Evolutionary conservation across 2,113 vertebrate species (phyloP), one percentile per base, ranked within the genome.

Genomic region (Tyto alba): DNA sequence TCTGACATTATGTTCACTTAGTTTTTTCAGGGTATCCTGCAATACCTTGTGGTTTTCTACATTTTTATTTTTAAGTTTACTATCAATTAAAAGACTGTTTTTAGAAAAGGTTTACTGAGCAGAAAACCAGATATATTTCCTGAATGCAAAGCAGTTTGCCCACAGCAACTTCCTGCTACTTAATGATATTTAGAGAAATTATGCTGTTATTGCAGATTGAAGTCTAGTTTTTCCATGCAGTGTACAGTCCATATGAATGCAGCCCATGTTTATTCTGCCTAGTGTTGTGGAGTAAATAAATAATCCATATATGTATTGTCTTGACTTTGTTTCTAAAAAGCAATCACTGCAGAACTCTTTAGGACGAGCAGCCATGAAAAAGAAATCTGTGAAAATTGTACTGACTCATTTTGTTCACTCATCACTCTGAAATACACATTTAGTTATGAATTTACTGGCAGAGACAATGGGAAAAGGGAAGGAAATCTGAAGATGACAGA

Each of bases 131-230:
- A n/a, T 71, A 1, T 22, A 41, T 59, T 90, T 93, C 34, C 48
- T 83, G 73, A 76, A 62, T 88, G 25, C 45, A 62, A 45, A 67
- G 13, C 55, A 93, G 29, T 94, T 90, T 82, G 74, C 45, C 69
- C 66, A 77, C 57, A 72, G 69, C 47, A 90, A 22, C 23, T 89
- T 81, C 16, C 38, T 87, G 17, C 48, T 76, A 48, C 20, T 85
- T 86, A 68, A 38, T 56, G 57, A 68, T 52, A 75, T 74, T 97
- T 82, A 85, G 34, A 95, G 26, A 94, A 82, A 94, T 62, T 11
- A 30, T 52, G 27, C 75, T 78, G n/a, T 36, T 50, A 38, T 68
- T 95, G 91, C n/a, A 80, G 38, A 47, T 10, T 79, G 36, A 85
- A 62, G 16, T 60, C 38, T 64, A 48, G 3, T 80, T 94, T 76